Evolutionary conservation across 2,797 vertebrate genomes (phyloP), one percentile per base, ranked within the genome.

Genomic region (Myripristis murdjan): DNA sequence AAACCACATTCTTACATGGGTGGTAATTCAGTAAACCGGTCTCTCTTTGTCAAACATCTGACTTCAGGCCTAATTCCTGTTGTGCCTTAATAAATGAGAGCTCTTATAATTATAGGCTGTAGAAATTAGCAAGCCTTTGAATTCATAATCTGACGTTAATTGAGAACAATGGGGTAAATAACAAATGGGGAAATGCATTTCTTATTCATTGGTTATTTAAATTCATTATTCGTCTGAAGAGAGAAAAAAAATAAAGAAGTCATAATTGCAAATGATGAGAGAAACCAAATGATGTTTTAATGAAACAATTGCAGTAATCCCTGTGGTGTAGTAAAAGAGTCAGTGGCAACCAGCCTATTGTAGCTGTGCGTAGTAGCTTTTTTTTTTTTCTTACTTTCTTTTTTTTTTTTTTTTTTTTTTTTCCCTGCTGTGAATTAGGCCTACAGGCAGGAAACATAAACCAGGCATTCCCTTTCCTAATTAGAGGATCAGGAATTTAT

Each of bases 71-170:
- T 80, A 80, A 90, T 87, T 87, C 79, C 69, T 82, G 73, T 81
- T 85, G 79, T 70, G 69, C 72, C 68, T 80, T 79, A 85, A 90
- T 86, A 89, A 92, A 89, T 59, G 64, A 79, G 55, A 77, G 71
- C 86, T 89, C 68, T 86, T 86, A 75, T 91, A 86, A 92, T 90
- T 87, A 87, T 85, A 90, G 66, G 79, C 76, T 84, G 72, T 64
- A 69, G 75, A 88, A 84, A 86, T 90, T 68, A 88, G 85, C 75
- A 78, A 81, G 73, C 56, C 85, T 91, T 88, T 91, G 72, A 92
- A 91, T 91, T 80, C 68, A 81, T 91, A 85, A 92, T 91, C 75
- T 88, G 78, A 90, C 80, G 76, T 49, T 91, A 93, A 93, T 92
- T 89, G 87, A 86, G 77, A 90, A 93, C 90, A 94, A 93, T 90